Base-by-base conservation (phyloP, 2,113 vertebrate species). In the Ramphastos sulfuratus region DNA sequence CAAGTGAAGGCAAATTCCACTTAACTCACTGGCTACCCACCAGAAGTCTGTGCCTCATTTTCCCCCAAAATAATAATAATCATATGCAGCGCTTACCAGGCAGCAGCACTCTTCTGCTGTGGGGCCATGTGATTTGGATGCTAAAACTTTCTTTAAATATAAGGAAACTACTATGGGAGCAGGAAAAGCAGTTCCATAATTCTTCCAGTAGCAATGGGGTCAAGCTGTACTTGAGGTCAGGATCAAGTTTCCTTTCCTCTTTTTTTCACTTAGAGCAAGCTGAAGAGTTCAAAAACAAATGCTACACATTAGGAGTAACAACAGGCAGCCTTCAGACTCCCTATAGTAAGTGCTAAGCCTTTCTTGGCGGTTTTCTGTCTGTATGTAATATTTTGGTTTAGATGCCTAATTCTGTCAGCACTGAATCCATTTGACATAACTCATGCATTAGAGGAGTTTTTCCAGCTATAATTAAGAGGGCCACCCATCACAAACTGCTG, bases 1-100 rank as follows among this genome's bases (percentile, higher is more conserved):
- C 56, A 77, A 93, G 69, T 74, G 82, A 95, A 94, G 75, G 46
- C 82, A 90, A 82, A 93, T 94, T 89, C 64, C 42, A 87, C 91
- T 89, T 92, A 65, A 66, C 50, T 73, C 56, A 46, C 10, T 69
- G 54, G 58, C 84, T 86, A 58, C 91, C 61, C 71, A 77, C 21
- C 64, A 90, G 60, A 91, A 46, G 58, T 2, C 39, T 52, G 23
- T 25, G 37, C 13, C 9, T 18, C 25, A 7, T 27, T 87, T 74
- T 75, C 58, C 6, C 8, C 20, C 20, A 16, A 19, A 64, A 67
- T 37, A 87, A 60, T 48, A 92, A 91, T 83, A 87, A 18, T 48
- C 19, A 28, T 9, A 12, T 20, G 42, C 27, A 28, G 42, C 35
- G 42, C 48, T 87, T 56, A 19, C 9, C 50, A 87, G 46, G 48